Evolutionary conservation across 2,797 vertebrate species (phyloP), one percentile per base, ranked within the genome.

Genomic region (Tympanoctomys barrerae): DNA sequence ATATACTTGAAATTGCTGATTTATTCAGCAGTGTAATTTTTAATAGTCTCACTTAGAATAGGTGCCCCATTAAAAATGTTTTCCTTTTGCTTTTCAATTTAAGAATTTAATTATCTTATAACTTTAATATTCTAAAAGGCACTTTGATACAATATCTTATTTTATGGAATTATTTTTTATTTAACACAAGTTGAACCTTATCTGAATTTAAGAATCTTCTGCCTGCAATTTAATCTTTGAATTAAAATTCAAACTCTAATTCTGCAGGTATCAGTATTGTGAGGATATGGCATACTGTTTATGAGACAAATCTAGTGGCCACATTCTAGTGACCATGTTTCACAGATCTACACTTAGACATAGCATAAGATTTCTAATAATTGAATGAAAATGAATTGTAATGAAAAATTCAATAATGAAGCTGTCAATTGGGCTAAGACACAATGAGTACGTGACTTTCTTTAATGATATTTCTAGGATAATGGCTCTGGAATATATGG

Each of bases 91-190:
- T 90, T 92, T 61, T 82, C 39, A 88, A 70, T 39, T 95, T 92
- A 89, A 87, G 26, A 68, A 68, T 68, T 94, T 70, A 87, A 94
- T 93, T 33, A 87, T 90, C 21, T 80, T 46, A 36, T 89, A 88
- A 94, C 84, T 52, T 89, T 90, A 91, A 68, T 84, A 5, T 84
- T 91, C 39, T 71, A 61, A 95, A 90, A 82, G 54, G 19, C 10
- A 91, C 78, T 85, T 77, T 79, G 70, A 66, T 89, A 49, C 66
- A 83, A 46, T 57, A 36, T 71, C 46, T 87, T 16, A 73, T 91
- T 86, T 86, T 46, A 62, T 57, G 18, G 16, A 86, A 81, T 94
- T 95, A 33, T 80, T 78, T 93, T 95, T 94, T 89, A 73, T 83
- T 62, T 61, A 89, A 93, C 16, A 87, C 31, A 83, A 95, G 78